Evolutionary conservation across 1,140 invertebrate species (phyloP), one percentile per base, ranked within the genome.

Genomic region (Steinernema feltiae): DNA sequence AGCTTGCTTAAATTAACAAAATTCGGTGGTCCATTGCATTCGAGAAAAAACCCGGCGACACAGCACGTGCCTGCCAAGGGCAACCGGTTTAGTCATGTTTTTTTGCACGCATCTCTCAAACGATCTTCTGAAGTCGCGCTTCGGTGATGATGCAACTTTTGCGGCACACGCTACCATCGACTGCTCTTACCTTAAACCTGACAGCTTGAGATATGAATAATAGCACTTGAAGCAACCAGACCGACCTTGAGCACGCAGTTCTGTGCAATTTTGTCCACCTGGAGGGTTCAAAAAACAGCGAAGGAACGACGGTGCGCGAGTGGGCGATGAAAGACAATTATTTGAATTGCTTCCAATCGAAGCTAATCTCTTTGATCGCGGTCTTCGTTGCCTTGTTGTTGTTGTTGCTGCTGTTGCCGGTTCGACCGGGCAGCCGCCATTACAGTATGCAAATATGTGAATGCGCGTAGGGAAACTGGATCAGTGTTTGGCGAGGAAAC

Each of bases 341-440:
- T 27, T 63, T 63, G 53, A 63, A 63, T 63, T 15, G 53, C 53
- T 63, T 63, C 53, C 53, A 63, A 63, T 63, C 24, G 53, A 63
- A 63, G 53, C 53, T 63, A 63, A 63, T 63, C 53, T 63, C 53
- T 21, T 63, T 63, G 12, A 3, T 12, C 53, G 53, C 53, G 3
- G 53, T 17, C 24, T 7, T 3, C 15, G 24, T n/a, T 12, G n/a
- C 41, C 41, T 12, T 7, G 41, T 12, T n/a, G 53, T 3, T 15
- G 53, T 18, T 3, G 24, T 7, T 21, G 53, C 12, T 7, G 53
- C 7, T 63, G 53, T 63, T 63, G 12, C 24, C 24, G 35, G 18
- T 7, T 41, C 7, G 53, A n/a, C 53, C n/a, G n/a, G n/a, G 24
- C 7, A 63, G 53, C 7, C 12, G 53, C 53, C 53, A 63, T n/a